These are phyloP conservation scores for Aphelocoma californica DNA, from an alignment of 2,797 vertebrate species.

Conservation along the genomic window DNA sequence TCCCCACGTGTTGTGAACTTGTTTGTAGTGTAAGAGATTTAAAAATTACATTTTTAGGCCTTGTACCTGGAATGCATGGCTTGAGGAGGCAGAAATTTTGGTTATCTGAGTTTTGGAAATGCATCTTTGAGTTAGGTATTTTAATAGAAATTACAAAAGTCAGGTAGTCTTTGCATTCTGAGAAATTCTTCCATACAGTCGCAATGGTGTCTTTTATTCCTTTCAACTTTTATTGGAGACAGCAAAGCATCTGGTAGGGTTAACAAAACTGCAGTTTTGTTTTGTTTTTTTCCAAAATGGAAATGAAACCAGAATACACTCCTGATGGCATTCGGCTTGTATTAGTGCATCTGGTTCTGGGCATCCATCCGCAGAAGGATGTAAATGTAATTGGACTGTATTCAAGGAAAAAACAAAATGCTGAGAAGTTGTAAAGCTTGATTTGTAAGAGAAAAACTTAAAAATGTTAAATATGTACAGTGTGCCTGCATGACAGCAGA, in stretches of 20 bases:
- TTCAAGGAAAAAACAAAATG: conserved; percentile 20
- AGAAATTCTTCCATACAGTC: neutral
- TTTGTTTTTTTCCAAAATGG: conserved; percentile 26
- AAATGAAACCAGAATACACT: conserved; percentile 4
- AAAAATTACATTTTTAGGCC: neutral
- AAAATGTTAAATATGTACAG: neutral
- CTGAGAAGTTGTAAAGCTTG: neutral
- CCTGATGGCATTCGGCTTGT: neutral
- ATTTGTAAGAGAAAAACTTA: conserved; percentile 10
- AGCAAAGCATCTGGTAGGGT: neutral
- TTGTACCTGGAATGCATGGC: neutral
- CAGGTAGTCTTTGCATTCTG: neutral
- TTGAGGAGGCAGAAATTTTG: neutral
- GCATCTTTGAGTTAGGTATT: neutral
- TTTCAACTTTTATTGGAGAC: neutral
- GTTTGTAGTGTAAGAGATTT: neutral
- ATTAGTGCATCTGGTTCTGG: conserved; percentile 33
- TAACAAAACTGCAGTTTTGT: neutral
- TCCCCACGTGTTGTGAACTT: neutral
- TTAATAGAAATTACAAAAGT: neutral
- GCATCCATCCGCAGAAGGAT: neutral
- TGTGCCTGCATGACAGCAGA: neutral
- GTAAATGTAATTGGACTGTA: neutral
- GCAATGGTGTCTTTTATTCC: neutral
- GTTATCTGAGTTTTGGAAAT: neutral